Evolutionary conservation across 2,888 invertebrate species (phyloP).

Genomic region (Nudaria mundana): DNA sequence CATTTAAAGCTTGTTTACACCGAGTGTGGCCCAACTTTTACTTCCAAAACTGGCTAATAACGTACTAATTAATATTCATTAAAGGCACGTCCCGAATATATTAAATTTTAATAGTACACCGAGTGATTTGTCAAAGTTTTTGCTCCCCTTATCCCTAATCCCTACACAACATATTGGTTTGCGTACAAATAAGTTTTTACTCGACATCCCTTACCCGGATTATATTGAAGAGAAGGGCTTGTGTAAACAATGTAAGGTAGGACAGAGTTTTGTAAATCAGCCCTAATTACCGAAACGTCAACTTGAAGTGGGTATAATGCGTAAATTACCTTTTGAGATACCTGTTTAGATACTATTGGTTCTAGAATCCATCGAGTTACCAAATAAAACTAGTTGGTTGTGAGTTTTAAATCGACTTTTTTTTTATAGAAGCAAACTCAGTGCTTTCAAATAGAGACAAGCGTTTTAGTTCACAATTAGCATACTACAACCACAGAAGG

Average conservation of each 20-base stretch:
- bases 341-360: slow-evolving; percentile 37
- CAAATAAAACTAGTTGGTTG: not conserved
- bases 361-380: not conserved
- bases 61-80: not conserved
- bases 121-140: slow-evolving; percentile 8
- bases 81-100: not conserved
- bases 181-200: slow-evolving; percentile 8
- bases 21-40: too few relatives aligned
- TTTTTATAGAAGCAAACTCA: too few relatives aligned
- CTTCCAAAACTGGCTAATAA: too few relatives aligned
- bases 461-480: too few relatives aligned
- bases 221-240: slow-evolving; percentile 2
- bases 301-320: slow-evolving; percentile 61
- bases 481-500: too few relatives aligned
- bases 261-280: slow-evolving; percentile 21
- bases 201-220: slow-evolving; percentile 7
- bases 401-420: too few relatives aligned
- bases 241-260: slow-evolving; percentile 16
- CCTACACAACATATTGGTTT: slow-evolving; percentile 6
- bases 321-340: slow-evolving; percentile 39
- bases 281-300: slow-evolving; percentile 59
- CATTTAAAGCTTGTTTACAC: too few relatives aligned
- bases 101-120: slow-evolving; percentile 8
- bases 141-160: slow-evolving; percentile 2
- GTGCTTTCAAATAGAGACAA: too few relatives aligned